Base-by-base conservation (phyloP, 2,888 invertebrate genomes). In the Rutpela maculata region DNA sequence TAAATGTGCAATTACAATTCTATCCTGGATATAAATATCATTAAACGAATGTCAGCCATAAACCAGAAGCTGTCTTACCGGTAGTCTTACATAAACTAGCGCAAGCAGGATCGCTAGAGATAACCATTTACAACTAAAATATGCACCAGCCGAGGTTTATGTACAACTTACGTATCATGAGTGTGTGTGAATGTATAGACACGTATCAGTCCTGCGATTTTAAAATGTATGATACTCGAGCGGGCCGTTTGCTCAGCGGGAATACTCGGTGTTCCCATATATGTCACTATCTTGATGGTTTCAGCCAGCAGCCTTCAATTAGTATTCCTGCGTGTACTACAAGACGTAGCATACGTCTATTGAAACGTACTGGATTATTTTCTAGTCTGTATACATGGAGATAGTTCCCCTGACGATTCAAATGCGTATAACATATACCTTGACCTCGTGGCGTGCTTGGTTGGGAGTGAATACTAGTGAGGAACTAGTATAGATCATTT, bases 141-240 rank as follows among this genome's bases (percentile, higher is more conserved):
- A 50, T 50, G 50, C 50, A 6, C 50, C 50, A n/a, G 50, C n/a
- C 0, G 50, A 50, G 43, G 12, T 43, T 43, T 43, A 43, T 43
- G 50, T 50, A 50, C 50, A 50, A n/a, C 50, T n/a, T 11, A 43
- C n/a, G 7, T 50, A 50, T 50, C 50, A 50, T 50, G 7, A 35
- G 50, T 50, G 50, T 50, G 50, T 50, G 50, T n/a, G 50, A 50
- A 7, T 50, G n/a, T 50, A 50, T 50, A 50, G 50, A 62, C 26
- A 62, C 22, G 62, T 31, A 31, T 62, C 62, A 62, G 22, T n/a
- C 35, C n/a, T 62, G 0, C 62, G n/a, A 62, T 62, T 26, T 62
- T 62, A 62, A 62, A 62, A 62, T 22, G 62, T 62, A 62, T 62
- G 62, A 62, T 62, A 31, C 62, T 31, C n/a, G n/a, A 12, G 62